Percentiles rank a stretch among this genome's conserved stretches.
These are phyloP conservation scores for Phyto melanocephala DNA, from an alignment of 2,888 invertebrate genomes.

Conservation along the genomic window DNA sequence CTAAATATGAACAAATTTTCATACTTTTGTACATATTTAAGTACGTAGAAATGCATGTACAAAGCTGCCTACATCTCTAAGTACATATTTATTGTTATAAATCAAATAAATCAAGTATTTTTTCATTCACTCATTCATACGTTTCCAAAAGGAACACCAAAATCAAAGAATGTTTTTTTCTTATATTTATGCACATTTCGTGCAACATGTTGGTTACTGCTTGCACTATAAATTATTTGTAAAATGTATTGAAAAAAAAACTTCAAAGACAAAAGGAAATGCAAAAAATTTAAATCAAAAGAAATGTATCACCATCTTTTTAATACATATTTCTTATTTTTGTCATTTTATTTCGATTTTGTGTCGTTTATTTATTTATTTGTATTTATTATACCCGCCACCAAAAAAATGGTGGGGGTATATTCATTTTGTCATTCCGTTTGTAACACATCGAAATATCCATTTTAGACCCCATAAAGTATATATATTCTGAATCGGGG, in stretches of 20 bases:
- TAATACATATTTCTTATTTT: constrained; percentile 47
- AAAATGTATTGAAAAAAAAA: neutral
- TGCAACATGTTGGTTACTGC: constrained; percentile 39
- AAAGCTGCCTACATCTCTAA: too few species aligned
- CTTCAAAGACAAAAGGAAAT: constrained; percentile 55
- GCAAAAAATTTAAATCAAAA: constrained; percentile 25
- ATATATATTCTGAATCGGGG: too few species aligned
- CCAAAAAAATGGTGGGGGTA: too few species aligned
- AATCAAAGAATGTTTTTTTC: constrained; percentile 35
- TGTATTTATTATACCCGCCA: too few species aligned
- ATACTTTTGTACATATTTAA: too few species aligned
- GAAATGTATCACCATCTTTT: constrained; percentile 29
- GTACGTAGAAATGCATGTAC: too few species aligned
- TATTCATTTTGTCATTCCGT: too few species aligned
- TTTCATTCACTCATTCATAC: constrained; percentile 41
- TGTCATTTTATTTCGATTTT: constrained; percentile 49
- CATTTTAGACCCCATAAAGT: too few species aligned
- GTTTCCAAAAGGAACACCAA: neutral
- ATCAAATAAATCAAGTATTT: constrained; percentile 46
- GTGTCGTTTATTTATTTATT: too few species aligned
- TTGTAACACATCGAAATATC: too few species aligned
- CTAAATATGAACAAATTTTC: neutral
- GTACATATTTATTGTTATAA: constrained; percentile 49
- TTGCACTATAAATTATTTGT: constrained; percentile 60
- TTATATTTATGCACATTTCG: constrained; percentile 50